phyloP scores from a whole-genome alignment of 2,113 vertebrate genomes.

The Promerops cafer region DNA sequence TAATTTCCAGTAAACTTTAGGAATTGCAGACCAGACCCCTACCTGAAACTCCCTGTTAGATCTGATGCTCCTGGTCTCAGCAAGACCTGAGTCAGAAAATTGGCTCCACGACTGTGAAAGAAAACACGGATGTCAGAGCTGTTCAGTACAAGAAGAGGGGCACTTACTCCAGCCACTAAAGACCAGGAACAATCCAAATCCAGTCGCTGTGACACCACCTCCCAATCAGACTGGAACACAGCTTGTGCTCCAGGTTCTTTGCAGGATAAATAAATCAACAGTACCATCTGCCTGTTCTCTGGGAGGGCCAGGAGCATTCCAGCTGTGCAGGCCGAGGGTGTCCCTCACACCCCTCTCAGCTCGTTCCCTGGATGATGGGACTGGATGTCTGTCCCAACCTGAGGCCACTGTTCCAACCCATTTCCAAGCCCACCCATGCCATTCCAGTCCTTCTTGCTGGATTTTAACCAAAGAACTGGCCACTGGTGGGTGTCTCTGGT shows the following conservation, averaged over 20 bases:
- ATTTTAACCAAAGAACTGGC: not conserved
- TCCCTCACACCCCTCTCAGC: not conserved
- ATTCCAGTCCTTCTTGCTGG: not conserved
- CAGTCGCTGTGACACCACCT: not conserved
- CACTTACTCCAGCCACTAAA: not conserved
- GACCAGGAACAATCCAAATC: not conserved
- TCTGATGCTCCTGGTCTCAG: slow-evolving; percentile 93
- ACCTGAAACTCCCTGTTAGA: slow-evolving; percentile 98
- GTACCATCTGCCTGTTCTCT: not conserved
- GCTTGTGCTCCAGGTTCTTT: not conserved
- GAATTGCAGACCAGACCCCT: not conserved
- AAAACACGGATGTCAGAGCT: not conserved
- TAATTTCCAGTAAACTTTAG: not conserved
- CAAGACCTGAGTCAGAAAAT: slow-evolving; percentile 91
- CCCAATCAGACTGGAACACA: not conserved
- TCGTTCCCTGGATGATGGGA: not conserved
- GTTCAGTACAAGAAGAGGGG: not conserved
- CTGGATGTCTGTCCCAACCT: not conserved
- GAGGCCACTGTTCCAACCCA: not conserved
- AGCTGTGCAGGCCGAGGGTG: not conserved
- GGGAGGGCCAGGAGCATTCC: not conserved
- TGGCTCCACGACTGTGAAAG: slow-evolving; percentile 87
- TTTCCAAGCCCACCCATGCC: not conserved
- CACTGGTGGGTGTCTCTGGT: not conserved
- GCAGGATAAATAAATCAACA: not conserved